Conservation (phyloP, 2,797 vertebrate species). For the Mallotus villosus region DNA sequence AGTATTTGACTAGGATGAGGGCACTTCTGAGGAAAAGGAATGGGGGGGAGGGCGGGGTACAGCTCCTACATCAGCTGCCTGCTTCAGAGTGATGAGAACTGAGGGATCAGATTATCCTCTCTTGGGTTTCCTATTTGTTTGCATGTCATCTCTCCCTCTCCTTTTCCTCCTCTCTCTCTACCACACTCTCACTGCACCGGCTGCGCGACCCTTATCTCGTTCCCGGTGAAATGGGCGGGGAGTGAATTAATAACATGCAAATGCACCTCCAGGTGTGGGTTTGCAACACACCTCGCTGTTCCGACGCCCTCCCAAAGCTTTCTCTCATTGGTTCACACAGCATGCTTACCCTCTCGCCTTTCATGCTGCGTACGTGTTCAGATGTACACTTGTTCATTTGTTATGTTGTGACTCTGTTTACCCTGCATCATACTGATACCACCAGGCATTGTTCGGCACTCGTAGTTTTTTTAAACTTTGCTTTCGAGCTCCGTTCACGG, state of each 20-base stretch:
- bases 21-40: background rate
- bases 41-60: constrained; percentile 8
- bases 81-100: constrained; percentile 15
- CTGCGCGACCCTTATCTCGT: constrained; percentile 33
- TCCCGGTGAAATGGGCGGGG: constrained; percentile 18
- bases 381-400: too few relatives aligned
- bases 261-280: constrained; percentile 39
- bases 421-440: too few relatives aligned
- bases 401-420: too few relatives aligned
- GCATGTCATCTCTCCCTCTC: constrained; percentile 6
- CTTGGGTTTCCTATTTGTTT: constrained; percentile 11
- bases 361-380: background rate
- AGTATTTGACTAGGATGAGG: background rate
- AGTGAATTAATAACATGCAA: constrained; percentile 36
- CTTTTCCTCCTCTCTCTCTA: background rate
- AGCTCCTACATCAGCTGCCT: background rate
- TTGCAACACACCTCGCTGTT: constrained; percentile 30
- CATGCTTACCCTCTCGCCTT: constrained; percentile 14
- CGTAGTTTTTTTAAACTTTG: too few relatives aligned
- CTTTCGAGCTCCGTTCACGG: constrained; percentile 4
- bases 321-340: background rate
- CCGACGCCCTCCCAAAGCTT: constrained; percentile 23
- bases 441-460: too few relatives aligned
- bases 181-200: constrained; percentile 1
- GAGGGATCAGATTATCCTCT: constrained; percentile 13